phyloP scores from a whole-genome alignment of 2,888 invertebrate species.

The Oxyscelio sp. region DNA sequence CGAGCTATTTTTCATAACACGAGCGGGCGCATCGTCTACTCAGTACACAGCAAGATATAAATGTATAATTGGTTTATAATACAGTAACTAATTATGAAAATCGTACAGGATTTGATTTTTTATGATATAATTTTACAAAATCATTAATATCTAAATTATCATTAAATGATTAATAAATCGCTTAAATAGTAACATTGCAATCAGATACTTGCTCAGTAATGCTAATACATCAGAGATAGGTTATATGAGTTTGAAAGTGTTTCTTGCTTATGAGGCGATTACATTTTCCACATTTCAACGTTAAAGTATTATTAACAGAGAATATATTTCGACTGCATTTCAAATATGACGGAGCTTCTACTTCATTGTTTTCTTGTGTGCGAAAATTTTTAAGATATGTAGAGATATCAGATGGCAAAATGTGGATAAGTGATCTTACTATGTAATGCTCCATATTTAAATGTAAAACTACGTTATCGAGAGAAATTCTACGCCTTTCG shows the following conservation, averaged over 20 bases:
- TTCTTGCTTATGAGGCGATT: not conserved
- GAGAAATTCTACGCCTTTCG: slow-evolving; percentile 29
- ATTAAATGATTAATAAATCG: too few relatives aligned
- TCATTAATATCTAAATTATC: too few relatives aligned
- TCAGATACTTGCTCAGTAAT: too few relatives aligned
- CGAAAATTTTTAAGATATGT: not conserved
- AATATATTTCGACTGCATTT: not conserved
- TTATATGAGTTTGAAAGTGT: not conserved
- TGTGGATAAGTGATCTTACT: not conserved
- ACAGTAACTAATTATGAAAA: too few relatives aligned
- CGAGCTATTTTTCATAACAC: not conserved
- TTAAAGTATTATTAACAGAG: not conserved
- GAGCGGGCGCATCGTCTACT: slow-evolving; percentile 5
- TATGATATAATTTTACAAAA: too few relatives aligned
- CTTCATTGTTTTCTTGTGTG: not conserved
- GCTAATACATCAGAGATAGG: not conserved
- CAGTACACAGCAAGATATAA: not conserved
- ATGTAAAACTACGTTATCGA: slow-evolving; percentile 53
- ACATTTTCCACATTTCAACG: too few relatives aligned
- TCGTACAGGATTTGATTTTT: too few relatives aligned
- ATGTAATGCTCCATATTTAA: not conserved
- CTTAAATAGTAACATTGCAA: too few relatives aligned
- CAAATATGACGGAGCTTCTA: not conserved
- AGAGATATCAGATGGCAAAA: not conserved
- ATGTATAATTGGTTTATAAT: not conserved